Conservation (phyloP, 2,797 vertebrate species). For the Kryptopterus vitreolus region DNA sequence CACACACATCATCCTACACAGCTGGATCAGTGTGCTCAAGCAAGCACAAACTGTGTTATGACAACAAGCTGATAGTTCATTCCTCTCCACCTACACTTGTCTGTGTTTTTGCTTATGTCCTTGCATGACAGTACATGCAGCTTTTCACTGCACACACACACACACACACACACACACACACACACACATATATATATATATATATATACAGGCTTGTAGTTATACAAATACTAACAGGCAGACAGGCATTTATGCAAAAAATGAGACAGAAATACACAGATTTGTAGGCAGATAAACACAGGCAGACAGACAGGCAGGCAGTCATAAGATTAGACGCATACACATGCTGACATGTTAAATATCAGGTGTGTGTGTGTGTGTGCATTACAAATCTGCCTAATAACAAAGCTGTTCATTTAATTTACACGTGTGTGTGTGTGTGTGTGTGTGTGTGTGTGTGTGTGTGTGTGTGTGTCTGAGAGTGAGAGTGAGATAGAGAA, state of each 20-base stretch:
- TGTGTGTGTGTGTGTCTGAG: not conserved
- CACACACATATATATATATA: not conserved
- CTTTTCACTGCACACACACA: constrained; percentile 14
- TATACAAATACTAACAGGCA: not conserved
- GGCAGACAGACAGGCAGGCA: not conserved
- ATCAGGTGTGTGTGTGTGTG: not conserved
- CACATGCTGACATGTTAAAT: not conserved
- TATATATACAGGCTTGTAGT: not conserved
- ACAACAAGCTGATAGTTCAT: constrained; percentile 18
- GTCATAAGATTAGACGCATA: not conserved
- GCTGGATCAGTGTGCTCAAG: not conserved
- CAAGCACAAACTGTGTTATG: constrained; percentile 6
- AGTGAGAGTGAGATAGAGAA: too few species aligned
- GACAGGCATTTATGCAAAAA: not conserved
- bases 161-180: constrained; percentile 17
- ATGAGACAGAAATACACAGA: constrained; percentile 1
- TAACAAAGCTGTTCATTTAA: not conserved
- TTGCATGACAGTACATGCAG: constrained; percentile 1
- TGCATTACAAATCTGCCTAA: not conserved
- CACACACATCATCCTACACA: not conserved
- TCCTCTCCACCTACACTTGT: constrained; percentile 29
- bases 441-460: constrained; percentile 17
- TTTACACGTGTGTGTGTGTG: constrained; percentile 11
- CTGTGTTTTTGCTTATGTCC: constrained; percentile 12
- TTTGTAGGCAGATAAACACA: not conserved